A percentile compares a stretch with the other conserved stretches of the same genome.
Evolutionary conservation across 1,140 invertebrate genomes (phyloP).

Genomic region (Probaryconus sp.): DNA sequence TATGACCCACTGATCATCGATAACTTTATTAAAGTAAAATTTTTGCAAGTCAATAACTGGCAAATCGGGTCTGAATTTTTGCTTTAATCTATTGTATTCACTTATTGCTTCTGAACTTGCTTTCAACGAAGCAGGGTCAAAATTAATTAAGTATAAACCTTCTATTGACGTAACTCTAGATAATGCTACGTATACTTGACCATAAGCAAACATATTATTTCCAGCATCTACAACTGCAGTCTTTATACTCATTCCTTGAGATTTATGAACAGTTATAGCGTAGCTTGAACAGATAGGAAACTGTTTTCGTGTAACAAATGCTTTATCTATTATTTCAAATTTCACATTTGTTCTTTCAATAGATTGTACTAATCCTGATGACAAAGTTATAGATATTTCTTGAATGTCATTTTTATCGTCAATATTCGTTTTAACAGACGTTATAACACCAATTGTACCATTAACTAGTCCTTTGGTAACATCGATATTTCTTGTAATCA

Average conservation of each 20-base stretch:
- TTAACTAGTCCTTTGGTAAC: background rate
- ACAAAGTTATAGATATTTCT: slow-evolving; percentile 23
- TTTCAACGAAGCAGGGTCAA: slow-evolving; percentile 55
- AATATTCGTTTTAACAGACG: slow-evolving; percentile 31
- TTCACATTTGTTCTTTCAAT: slow-evolving; percentile 58
- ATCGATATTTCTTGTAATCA: slow-evolving; percentile 12
- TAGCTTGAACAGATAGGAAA: slow-evolving; percentile 70
- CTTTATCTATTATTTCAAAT: slow-evolving; percentile 65
- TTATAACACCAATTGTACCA: background rate
- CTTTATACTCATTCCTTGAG: slow-evolving; percentile 69
- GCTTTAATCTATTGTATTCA: slow-evolving; percentile 14
- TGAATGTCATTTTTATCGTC: slow-evolving; percentile 63
- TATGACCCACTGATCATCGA: slow-evolving; percentile 7
- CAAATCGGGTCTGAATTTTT: slow-evolving; percentile 7
- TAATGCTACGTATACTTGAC: slow-evolving; percentile 70
- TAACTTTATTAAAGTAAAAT: slow-evolving; percentile 5
- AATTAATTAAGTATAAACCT: slow-evolving; percentile 67
- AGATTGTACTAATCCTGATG: slow-evolving; percentile 29
- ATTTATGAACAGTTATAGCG: slow-evolving; percentile 72
- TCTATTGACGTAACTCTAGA: slow-evolving; percentile 64
- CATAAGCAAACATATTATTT: slow-evolving; percentile 63
- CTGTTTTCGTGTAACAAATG: slow-evolving; percentile 65
- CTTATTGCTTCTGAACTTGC: slow-evolving; percentile 47
- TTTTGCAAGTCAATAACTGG: slow-evolving; percentile 4
- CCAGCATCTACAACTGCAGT: slow-evolving; percentile 64